Percentiles rank a stretch among this genome's conserved stretches.
phyloP scores from a whole-genome alignment of 2,113 vertebrate genomes.

The Phoxinus phoxinus region DNA sequence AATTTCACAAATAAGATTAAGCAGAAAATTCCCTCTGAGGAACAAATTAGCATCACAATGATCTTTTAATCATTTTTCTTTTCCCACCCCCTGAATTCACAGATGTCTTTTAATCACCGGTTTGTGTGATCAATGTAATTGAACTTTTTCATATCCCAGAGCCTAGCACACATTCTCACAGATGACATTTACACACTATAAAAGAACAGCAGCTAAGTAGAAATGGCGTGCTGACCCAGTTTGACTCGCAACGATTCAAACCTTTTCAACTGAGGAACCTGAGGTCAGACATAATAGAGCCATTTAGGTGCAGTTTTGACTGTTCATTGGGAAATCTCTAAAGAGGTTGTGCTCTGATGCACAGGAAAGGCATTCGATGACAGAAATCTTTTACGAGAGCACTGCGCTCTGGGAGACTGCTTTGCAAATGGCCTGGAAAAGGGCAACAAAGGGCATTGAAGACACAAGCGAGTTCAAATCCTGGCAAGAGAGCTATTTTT shows the following conservation, averaged over 20 bases:
- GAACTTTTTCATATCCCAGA: constrained; percentile 31
- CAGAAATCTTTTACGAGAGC: not conserved
- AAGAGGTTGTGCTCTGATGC: constrained; percentile 12
- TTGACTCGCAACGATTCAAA: constrained; percentile 19
- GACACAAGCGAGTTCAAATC: not conserved
- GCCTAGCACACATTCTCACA: not conserved
- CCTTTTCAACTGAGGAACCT: constrained; percentile 1
- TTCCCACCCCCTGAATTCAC: constrained; percentile 25
- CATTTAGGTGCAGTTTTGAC: constrained; percentile 16
- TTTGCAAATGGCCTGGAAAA: constrained; percentile 24
- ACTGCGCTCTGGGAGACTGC: not conserved
- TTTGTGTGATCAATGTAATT: constrained; percentile 37
- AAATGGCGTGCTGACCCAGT: constrained; percentile 18
- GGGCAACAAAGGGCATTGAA: not conserved
- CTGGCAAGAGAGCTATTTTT: not conserved
- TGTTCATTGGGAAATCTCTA: constrained; percentile 26
- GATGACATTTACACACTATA: constrained; percentile 14
- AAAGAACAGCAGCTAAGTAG: not conserved
- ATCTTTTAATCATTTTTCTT: constrained; percentile 39
- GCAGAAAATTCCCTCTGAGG: constrained; percentile 11
- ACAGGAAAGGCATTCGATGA: constrained; percentile 28
- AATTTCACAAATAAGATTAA: constrained; percentile 29
- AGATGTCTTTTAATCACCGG: constrained; percentile 31
- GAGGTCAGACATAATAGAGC: constrained; percentile 32
- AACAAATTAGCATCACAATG: constrained; percentile 49